These are phyloP conservation scores for Champsocephalus esox DNA, from an alignment of 2,797 vertebrate species.

Conservation along the genomic window DNA sequence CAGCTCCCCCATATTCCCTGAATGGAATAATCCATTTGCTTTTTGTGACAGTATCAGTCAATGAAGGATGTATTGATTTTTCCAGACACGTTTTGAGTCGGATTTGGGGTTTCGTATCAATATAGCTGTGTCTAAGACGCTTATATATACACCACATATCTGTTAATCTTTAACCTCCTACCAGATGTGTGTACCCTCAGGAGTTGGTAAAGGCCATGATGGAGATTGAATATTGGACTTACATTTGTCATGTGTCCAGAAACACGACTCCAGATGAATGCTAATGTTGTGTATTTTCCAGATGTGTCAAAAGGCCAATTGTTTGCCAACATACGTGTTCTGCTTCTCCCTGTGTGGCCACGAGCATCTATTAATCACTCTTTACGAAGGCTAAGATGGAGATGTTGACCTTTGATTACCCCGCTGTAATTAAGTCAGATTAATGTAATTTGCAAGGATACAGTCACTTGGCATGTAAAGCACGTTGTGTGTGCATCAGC, in stretches of 20 bases:
- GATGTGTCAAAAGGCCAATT: not conserved
- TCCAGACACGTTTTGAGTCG: too few relatives aligned
- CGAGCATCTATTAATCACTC: slow-evolving; percentile 12
- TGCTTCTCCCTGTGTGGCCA: not conserved
- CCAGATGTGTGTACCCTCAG: not conserved
- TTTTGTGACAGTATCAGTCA: too few relatives aligned
- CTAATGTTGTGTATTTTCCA: not conserved
- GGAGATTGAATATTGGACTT: not conserved
- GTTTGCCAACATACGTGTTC: not conserved
- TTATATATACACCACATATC: too few relatives aligned
- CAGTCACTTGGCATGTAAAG: not conserved
- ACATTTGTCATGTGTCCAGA: not conserved
- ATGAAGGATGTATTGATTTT: too few relatives aligned
- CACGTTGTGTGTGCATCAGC: not conserved
- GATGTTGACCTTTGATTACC: slow-evolving; percentile 29
- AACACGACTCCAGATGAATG: not conserved
- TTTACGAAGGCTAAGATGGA: slow-evolving; percentile 8
- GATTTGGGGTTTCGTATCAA: too few relatives aligned
- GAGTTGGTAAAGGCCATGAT: not conserved
- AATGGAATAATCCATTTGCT: too few relatives aligned
- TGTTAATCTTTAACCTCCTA: too few relatives aligned
- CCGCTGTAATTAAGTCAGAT: slow-evolving; percentile 23
- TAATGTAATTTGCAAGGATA: slow-evolving; percentile 25
- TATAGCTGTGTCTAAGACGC: too few relatives aligned
- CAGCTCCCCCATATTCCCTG: too few relatives aligned